Evolutionary conservation across 2,797 vertebrate species (phyloP).

Genomic region (Toxotes lorentzi): DNA sequence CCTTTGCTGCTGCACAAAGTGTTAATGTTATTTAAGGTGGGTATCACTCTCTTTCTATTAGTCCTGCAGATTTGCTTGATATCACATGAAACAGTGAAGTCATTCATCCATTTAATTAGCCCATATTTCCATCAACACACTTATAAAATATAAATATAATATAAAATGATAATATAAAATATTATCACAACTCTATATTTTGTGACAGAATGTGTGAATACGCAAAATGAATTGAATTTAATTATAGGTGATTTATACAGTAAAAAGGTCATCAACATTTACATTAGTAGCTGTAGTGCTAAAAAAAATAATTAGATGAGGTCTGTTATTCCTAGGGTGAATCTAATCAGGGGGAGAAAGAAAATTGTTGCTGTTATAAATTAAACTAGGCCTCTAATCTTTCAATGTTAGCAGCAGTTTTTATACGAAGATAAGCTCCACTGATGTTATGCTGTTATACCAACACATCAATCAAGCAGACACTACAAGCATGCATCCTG

Average conservation of each 20-base stretch:
- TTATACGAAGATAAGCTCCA: slow-evolving; percentile 9
- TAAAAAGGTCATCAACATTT: neutral
- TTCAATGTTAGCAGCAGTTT: neutral
- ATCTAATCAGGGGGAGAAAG: neutral
- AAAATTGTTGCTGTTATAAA: neutral
- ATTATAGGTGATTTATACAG: neutral
- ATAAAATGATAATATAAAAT: too few species aligned
- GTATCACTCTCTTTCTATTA: neutral
- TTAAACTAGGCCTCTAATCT: neutral
- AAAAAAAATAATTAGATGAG: too few species aligned
- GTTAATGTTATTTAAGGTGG: slow-evolving; percentile 13
- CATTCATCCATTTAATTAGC: neutral
- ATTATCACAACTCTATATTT: neutral
- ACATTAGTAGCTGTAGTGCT: too few species aligned
- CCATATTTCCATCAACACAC: neutral
- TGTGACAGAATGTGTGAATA: neutral
- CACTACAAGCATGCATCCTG: slow-evolving; percentile 48
- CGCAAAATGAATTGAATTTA: neutral
- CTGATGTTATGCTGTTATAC: slow-evolving; percentile 26
- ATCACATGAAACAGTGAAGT: neutral
- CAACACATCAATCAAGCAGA: slow-evolving; percentile 58
- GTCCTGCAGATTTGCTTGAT: slow-evolving; percentile 4
- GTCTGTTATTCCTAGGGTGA: too few species aligned
- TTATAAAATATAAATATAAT: too few species aligned
- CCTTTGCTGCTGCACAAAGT: neutral